A percentile compares a stretch with the other conserved stretches of the same genome.
These are phyloP conservation scores for Eptesicus fuscus DNA, from an alignment of 2,113 vertebrate genomes.

Conservation along the genomic window DNA sequence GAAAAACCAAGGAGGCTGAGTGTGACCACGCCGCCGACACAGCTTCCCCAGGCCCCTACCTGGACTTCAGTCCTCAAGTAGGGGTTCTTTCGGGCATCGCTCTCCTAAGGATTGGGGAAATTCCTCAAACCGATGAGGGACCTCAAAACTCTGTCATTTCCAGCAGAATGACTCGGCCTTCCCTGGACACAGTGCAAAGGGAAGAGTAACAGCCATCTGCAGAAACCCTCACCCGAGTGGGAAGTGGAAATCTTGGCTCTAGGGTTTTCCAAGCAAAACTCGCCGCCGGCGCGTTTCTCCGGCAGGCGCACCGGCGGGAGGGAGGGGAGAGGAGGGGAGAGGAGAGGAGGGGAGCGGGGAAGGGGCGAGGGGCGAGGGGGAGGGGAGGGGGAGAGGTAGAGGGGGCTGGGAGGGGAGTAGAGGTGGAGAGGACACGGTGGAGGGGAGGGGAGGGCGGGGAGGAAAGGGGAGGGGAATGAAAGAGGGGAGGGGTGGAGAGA, in stretches of 20 bases:
- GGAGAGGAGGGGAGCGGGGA: not conserved
- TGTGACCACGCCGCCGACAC: not conserved
- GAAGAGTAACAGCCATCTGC: not conserved
- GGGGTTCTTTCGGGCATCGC: not conserved
- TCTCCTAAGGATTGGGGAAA: not conserved
- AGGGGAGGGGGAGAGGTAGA: no score
- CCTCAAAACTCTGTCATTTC: not conserved
- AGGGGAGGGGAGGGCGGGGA: no score
- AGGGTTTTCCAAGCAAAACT: not conserved
- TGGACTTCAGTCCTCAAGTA: not conserved
- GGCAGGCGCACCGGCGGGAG: not conserved
- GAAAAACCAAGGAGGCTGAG: not conserved
- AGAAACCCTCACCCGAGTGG: not conserved
- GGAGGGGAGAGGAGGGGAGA: not conserved
- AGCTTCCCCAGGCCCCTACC: not conserved
- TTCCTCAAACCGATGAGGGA: not conserved
- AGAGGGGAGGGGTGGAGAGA: not conserved
- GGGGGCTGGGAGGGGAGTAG: no score
- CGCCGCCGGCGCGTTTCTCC: not conserved
- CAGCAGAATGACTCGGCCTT: not conserved
- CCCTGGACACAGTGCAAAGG: not conserved
- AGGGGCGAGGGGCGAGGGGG: no score
- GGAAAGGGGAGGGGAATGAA: no score
- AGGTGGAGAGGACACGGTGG: not conserved
- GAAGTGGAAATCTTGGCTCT: not conserved